These are phyloP conservation scores for Whitmania pigra DNA, from an alignment of 1,140 invertebrate genomes.

Conservation along the genomic window DNA sequence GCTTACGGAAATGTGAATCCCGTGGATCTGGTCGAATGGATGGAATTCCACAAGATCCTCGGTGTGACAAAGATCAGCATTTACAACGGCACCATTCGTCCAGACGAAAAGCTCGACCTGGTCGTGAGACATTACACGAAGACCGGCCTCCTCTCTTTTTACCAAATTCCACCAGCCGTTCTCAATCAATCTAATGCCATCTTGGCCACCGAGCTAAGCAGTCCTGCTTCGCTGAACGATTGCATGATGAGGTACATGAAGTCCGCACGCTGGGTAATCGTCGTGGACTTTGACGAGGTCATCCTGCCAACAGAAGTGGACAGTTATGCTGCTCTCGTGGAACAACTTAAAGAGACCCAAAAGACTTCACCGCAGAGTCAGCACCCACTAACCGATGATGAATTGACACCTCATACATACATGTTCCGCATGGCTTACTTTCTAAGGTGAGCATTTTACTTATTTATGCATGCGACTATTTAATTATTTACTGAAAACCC, in stretches of 20 bases:
- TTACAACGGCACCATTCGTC: conserved; percentile 6
- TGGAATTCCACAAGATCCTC: conserved; percentile 3
- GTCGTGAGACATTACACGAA: not conserved
- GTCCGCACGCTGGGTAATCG: conserved; percentile 60
- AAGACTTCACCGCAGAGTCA: not conserved
- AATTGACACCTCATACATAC: conserved; percentile 39
- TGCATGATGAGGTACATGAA: conserved; percentile 80
- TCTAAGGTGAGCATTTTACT: conserved; percentile 43
- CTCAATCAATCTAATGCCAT: conserved; percentile 25
- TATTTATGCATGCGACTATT: not conserved
- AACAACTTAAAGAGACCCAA: not conserved
- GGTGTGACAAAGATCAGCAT: conserved; percentile 16
- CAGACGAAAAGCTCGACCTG: not conserved
- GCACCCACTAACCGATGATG: no score
- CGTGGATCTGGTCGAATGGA: conserved; percentile 4
- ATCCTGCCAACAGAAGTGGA: conserved; percentile 54
- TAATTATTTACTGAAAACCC: no score
- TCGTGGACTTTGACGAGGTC: conserved; percentile 79
- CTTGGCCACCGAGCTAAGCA: conserved; percentile 15
- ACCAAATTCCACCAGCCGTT: conserved; percentile 14
- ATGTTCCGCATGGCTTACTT: conserved; percentile 83
- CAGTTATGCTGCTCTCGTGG: not conserved
- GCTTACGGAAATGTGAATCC: not conserved
- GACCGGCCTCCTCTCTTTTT: conserved; percentile 8
- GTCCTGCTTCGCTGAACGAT: conserved; percentile 55